Conservation (phyloP, 53 echinoderm and acorn worm species). For the Arbacia lixula region DNA sequence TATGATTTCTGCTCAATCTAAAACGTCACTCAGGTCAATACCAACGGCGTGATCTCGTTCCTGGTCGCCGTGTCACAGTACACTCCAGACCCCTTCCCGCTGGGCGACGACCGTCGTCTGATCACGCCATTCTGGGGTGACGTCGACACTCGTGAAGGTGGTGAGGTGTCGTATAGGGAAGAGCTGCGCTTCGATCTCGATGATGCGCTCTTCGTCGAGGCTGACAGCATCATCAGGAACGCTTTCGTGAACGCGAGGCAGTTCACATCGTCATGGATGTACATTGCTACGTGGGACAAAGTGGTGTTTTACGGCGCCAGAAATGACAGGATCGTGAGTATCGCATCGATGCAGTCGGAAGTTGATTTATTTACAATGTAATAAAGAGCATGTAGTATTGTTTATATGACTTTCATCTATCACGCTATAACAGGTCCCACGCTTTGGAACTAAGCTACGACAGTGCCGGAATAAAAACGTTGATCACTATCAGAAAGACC, state of each 20-base stretch:
- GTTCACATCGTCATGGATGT: conserved; percentile 48
- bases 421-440: too few species aligned
- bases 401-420: too few species aligned
- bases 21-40: conserved; percentile 71
- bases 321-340: conserved; percentile 9
- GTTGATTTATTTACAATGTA: too few species aligned
- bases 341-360: too few species aligned
- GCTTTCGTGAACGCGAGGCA: conserved; percentile 23
- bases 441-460: too few species aligned
- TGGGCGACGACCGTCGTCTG: conserved; percentile 14
- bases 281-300: conserved; percentile 72
- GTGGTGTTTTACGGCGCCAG: conserved; percentile 52
- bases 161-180: conserved; percentile 51
- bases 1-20: too few species aligned
- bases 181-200: neutral
- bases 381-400: too few species aligned
- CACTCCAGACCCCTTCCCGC: conserved; percentile 52
- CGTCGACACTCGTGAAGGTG: conserved; percentile 52
- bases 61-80: neutral
- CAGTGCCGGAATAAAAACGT: too few species aligned
- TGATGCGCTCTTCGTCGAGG: conserved; percentile 47
- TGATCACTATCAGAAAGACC: too few species aligned
- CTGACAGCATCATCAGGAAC: conserved; percentile 42
- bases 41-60: conserved; percentile 73
- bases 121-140: conserved; percentile 70